Evolutionary conservation across 2,888 invertebrate genomes (phyloP), one percentile per base, ranked within the genome.

Genomic region (Chironomus riparius): DNA sequence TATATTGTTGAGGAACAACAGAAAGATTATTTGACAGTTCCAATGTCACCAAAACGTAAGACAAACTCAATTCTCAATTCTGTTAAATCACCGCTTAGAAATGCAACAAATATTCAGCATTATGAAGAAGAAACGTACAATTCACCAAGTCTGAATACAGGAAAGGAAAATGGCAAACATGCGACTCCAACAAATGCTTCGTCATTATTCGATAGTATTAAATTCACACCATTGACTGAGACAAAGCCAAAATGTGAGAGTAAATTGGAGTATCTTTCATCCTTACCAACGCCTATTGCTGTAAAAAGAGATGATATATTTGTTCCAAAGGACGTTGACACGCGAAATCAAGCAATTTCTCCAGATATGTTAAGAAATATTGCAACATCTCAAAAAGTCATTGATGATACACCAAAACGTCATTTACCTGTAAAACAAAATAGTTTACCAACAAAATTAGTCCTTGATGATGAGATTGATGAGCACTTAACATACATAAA

Each of bases 121-220:
- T 4, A 24, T 38, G 65, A 65, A n/a, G 47, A 69, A 3, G 13
- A 71, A 13, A 5, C n/a, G 21, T 13, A 2, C n/a, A 13, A 10
- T 12, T 15, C 47, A 15, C 13, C n/a, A 38, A 7, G n/a, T 7
- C 5, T 15, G n/a, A 21, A n/a, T 62, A 18, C 18, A 62, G 62
- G 12, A 21, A 38, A 38, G 10, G 38, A 38, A 10, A 38, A 38
- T 10, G 1, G 10, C 10, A 38, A 38, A 10, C 65, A 65, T 73
- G 81, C 80, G 78, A 85, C 80, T 78, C 85, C 78, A 76, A 83
- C 1, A 83, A 85, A 82, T 79, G 79, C 81, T 2, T 78, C 80
- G 74, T 79, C 79, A 75, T 76, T 83, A 15, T 82, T 84, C 70
- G 84, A 84, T 77, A 80, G 82, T 47, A 78, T 84, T 50, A 79